phyloP scores from a whole-genome alignment of 2,113 vertebrate species.

The Pleuronectes platessa region DNA sequence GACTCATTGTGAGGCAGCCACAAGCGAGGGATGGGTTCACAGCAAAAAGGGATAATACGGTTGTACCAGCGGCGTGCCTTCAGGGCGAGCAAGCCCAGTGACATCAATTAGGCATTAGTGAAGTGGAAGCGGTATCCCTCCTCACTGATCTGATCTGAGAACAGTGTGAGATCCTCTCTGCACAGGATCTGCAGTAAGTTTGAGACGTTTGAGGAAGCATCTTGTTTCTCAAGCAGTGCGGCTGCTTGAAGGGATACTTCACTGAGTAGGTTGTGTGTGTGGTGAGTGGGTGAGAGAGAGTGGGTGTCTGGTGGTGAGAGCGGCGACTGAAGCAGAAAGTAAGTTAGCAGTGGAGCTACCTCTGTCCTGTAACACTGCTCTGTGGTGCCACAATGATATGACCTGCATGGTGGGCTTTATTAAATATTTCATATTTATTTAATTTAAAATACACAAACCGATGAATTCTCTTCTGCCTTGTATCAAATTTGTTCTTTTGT shows the following conservation, averaged over 20 bases:
- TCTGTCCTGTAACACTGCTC: no score
- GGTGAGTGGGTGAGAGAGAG: no score
- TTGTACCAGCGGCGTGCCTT: background rate
- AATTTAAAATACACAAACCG: no score
- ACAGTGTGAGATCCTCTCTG: background rate
- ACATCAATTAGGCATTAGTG: background rate
- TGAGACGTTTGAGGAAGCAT: background rate
- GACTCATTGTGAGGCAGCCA: background rate
- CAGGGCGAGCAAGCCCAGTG: background rate
- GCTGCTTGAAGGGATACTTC: background rate
- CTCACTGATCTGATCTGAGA: background rate
- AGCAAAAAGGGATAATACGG: background rate
- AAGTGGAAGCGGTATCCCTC: background rate
- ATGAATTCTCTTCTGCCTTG: no score
- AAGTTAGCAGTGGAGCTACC: no score
- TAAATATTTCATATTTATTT: no score
- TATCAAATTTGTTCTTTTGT: no score
- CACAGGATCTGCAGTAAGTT: background rate
- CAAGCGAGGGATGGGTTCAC: background rate
- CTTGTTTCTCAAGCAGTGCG: background rate
- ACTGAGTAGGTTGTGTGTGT: background rate
- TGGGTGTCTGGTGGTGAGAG: no score
- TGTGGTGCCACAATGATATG: no score
- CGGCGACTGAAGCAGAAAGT: no score
- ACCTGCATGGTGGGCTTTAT: no score